Percentiles rank a stretch among this genome's conserved stretches.
Evolutionary conservation across 2,888 invertebrate genomes (phyloP).

Genomic region (Catonia carolina): DNA sequence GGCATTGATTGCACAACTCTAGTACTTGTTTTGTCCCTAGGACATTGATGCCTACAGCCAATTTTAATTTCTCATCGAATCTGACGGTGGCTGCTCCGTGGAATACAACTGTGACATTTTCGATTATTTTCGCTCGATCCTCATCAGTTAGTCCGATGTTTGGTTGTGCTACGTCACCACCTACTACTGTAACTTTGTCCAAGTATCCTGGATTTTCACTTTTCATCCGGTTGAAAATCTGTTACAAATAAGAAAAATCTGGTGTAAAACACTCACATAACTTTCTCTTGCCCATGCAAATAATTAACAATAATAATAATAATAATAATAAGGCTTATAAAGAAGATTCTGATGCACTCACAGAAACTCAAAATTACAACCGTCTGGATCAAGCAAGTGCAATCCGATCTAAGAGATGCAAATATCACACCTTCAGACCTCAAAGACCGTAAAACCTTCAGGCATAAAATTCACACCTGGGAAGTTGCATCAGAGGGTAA

Average conservation of each 20-base stretch:
- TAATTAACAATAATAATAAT: too few relatives aligned
- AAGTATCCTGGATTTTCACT: not conserved
- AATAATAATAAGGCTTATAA: not conserved
- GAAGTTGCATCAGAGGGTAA: too few relatives aligned
- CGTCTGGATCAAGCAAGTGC: too few relatives aligned
- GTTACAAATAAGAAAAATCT: too few relatives aligned
- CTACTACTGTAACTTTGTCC: conserved; percentile 3
- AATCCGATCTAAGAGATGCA: too few relatives aligned
- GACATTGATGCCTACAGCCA: conserved; percentile 24
- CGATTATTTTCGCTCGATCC: conserved; percentile 7
- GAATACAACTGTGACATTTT: conserved; percentile 17
- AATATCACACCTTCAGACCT: too few relatives aligned
- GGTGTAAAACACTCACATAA: too few relatives aligned
- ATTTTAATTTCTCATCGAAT: conserved; percentile 23
- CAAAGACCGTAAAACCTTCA: too few relatives aligned
- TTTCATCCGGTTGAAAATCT: conserved; percentile 11
- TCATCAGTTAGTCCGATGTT: conserved; percentile 8
- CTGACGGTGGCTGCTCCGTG: conserved; percentile 26
- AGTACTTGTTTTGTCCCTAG: conserved; percentile 15
- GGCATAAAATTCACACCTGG: too few relatives aligned
- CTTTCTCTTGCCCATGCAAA: too few relatives aligned
- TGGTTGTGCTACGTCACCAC: not conserved
- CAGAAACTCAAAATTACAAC: too few relatives aligned
- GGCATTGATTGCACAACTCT: conserved; percentile 7
- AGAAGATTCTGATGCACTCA: too few relatives aligned